Evolutionary conservation across 1,140 invertebrate genomes (phyloP).

Genomic region (Eumaeus atala): DNA sequence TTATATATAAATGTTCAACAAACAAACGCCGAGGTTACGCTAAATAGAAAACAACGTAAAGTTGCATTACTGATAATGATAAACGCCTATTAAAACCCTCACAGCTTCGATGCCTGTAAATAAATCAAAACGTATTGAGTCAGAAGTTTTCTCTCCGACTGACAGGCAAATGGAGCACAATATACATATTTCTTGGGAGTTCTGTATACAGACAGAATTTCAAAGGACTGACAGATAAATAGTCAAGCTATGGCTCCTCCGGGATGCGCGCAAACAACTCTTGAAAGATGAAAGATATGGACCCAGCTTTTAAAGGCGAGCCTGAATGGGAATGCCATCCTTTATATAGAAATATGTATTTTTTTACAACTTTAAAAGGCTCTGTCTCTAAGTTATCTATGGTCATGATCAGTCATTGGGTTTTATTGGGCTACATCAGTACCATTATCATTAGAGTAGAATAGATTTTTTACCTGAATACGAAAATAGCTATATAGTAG

Average conservation of each 20-base stretch:
- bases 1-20: too few species aligned
- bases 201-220: not conserved
- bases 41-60: too few species aligned
- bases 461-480: too few species aligned
- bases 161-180: not conserved
- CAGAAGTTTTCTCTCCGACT: constrained; percentile 1
- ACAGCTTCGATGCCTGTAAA: not conserved
- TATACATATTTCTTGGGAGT: constrained; percentile 1
- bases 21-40: too few species aligned
- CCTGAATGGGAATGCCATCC: not conserved
- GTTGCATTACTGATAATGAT: too few species aligned
- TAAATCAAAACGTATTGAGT: constrained; percentile 4
- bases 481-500: too few species aligned
- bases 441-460: too few species aligned
- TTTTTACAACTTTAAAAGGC: too few species aligned
- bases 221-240: constrained; percentile 6
- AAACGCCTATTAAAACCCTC: too few species aligned
- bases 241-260: not conserved
- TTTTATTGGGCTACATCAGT: too few species aligned
- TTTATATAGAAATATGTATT: not conserved
- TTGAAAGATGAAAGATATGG: constrained; percentile 3
- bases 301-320: not conserved
- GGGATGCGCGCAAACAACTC: constrained; percentile 1
- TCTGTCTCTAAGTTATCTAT: too few species aligned
- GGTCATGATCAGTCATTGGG: too few species aligned